These are phyloP conservation scores for Netelia fuscicornis DNA, from an alignment of 2,888 invertebrate species.

Conservation along the genomic window DNA sequence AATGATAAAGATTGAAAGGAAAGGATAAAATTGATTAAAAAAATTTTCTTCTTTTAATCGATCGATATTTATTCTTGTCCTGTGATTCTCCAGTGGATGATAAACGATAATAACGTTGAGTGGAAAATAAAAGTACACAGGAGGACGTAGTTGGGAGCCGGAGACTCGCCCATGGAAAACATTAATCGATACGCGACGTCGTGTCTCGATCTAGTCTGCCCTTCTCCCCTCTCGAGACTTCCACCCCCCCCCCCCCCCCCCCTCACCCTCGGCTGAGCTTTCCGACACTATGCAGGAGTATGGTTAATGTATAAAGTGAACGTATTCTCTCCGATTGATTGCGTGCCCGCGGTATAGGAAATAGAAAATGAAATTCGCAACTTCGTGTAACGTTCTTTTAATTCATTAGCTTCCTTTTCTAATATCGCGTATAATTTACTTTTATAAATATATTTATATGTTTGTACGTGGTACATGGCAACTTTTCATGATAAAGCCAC, in stretches of 20 bases:
- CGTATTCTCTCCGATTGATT: constrained; percentile 63
- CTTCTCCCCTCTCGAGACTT: not conserved
- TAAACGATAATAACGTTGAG: not conserved
- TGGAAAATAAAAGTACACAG: not conserved
- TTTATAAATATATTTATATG: not conserved
- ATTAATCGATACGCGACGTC: constrained; percentile 56
- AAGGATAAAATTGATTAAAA: not conserved
- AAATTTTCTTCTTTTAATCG: not conserved
- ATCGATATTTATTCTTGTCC: not conserved
- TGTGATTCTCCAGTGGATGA: not conserved
- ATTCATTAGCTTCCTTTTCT: constrained; percentile 25
- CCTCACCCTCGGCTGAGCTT: constrained; percentile 12
- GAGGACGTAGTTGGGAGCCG: not conserved
- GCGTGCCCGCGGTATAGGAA: constrained; percentile 67
- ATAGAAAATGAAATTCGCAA: constrained; percentile 71
- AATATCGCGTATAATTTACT: not conserved
- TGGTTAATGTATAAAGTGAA: constrained; percentile 28
- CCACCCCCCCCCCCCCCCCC: not conserved
- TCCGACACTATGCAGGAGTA: constrained; percentile 23
- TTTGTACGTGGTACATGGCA: not conserved
- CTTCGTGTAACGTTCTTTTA: constrained; percentile 67
- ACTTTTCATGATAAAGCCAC: constrained; percentile 6
- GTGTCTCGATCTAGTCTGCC: constrained; percentile 55
- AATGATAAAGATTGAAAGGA: not conserved
- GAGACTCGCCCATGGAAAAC: constrained; percentile 44